phyloP scores from a whole-genome alignment of 2,797 vertebrate species.

The Poecile montanus region DNA sequence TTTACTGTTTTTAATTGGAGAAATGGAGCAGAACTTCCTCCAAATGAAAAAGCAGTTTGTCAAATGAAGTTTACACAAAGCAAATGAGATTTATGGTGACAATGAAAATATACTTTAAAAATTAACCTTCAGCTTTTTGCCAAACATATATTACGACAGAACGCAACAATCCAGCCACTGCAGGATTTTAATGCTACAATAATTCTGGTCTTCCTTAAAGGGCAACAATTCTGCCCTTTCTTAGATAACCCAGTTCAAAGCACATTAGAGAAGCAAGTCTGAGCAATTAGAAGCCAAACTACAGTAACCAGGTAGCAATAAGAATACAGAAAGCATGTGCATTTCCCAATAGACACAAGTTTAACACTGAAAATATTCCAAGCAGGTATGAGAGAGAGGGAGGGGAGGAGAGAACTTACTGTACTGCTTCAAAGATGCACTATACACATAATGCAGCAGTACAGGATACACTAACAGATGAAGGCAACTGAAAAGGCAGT shows the following conservation, averaged over 20 bases:
- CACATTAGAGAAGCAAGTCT: not conserved
- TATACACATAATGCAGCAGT: slow-evolving; percentile 25
- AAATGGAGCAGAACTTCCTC: slow-evolving; percentile 8
- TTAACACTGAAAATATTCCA: slow-evolving; percentile 47
- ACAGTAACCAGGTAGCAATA: not conserved
- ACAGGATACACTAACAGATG: not conserved
- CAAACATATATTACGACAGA: not conserved
- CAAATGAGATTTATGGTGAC: not conserved
- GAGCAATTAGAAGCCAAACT: not conserved
- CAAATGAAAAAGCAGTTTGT: slow-evolving; percentile 30
- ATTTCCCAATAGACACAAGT: not conserved
- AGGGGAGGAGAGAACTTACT: slow-evolving; percentile 11
- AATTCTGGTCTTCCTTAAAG: slow-evolving; percentile 18
- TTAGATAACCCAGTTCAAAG: slow-evolving; percentile 1
- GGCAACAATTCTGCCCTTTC: not conserved
- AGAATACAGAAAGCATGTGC: not conserved
- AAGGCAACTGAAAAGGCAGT: slow-evolving; percentile 30
- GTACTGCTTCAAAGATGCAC: slow-evolving; percentile 42
- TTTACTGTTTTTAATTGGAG: not conserved
- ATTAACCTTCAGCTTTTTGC: not conserved
- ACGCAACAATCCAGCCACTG: slow-evolving; percentile 20
- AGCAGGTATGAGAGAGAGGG: slow-evolving; percentile 33
- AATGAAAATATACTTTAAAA: not conserved
- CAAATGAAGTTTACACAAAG: slow-evolving; percentile 7
- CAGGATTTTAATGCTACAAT: slow-evolving; percentile 47